Evolutionary conservation across 2,113 vertebrate genomes (phyloP).

Genomic region (Monarcha castaneiventris): DNA sequence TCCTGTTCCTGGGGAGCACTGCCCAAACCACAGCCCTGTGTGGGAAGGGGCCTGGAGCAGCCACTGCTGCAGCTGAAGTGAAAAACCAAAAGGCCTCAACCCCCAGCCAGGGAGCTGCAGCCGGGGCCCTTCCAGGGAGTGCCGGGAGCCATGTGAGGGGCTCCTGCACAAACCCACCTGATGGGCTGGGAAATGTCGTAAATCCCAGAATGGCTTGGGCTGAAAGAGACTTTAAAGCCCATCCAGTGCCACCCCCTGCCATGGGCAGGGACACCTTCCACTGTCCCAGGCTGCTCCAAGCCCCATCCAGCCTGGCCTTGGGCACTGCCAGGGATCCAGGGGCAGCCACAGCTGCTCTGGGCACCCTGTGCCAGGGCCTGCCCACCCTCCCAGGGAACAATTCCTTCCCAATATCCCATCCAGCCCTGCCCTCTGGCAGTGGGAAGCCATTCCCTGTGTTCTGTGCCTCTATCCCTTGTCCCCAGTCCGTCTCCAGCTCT

Average conservation of each 20-base stretch:
- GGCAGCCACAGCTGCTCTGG: background rate
- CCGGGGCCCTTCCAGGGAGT: rapidly evolving
- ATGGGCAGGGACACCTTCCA: background rate
- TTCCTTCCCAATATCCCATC: background rate
- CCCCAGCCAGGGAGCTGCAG: background rate
- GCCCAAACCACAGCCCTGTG: rapidly evolving
- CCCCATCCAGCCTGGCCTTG: background rate
- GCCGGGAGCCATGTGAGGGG: rapidly evolving
- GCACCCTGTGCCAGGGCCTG: background rate
- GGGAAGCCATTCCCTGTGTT: background rate
- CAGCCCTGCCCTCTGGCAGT: background rate
- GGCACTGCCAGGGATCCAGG: background rate
- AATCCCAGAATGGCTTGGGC: background rate
- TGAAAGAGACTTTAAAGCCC: background rate
- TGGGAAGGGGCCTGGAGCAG: background rate
- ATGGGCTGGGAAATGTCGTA: rapidly evolving
- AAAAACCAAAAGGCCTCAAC: background rate
- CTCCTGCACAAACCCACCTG: background rate
- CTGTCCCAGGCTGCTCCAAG: background rate
- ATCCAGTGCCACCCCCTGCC: rapidly evolving
- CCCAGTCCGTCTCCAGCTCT: background rate
- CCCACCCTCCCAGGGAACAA: background rate
- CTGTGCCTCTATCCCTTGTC: background rate
- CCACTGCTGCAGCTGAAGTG: background rate
- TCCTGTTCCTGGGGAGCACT: background rate